Conservation (phyloP, 1,140 invertebrate species). For the Zophobas morio region DNA sequence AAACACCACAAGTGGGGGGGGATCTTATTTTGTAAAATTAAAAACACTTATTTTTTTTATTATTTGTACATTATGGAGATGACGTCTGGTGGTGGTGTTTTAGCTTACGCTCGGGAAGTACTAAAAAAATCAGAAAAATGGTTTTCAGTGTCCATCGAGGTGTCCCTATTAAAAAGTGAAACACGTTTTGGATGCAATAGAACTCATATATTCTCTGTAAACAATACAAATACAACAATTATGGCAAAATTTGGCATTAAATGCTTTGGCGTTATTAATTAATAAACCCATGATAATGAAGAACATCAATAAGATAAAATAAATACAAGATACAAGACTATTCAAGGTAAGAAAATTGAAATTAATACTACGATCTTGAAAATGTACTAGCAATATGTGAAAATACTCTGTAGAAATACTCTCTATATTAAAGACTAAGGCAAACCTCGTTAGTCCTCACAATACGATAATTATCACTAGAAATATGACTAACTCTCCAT, state of each 20-base stretch:
- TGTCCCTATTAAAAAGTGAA: not conserved
- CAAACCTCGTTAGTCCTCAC: constrained; percentile 60
- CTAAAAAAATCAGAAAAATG: too few relatives aligned
- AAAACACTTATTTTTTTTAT: too few relatives aligned
- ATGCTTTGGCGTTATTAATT: constrained; percentile 67
- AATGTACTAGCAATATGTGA: constrained; percentile 60
- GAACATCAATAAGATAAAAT: constrained; percentile 53
- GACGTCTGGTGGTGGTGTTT: too few relatives aligned
- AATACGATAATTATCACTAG: constrained; percentile 63
- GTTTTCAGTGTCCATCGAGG: too few relatives aligned
- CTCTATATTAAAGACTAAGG: constrained; percentile 62
- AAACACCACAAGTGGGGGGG: too few relatives aligned
- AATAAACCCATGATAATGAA: constrained; percentile 56
- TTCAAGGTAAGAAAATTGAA: constrained; percentile 43
- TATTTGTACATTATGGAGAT: too few relatives aligned
- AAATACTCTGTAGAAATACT: constrained; percentile 67
- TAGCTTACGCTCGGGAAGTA: too few relatives aligned
- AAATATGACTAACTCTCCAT: constrained; percentile 63
- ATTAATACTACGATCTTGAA: constrained; percentile 59
- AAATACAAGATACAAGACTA: constrained; percentile 42
- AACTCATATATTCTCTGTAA: constrained; percentile 57
- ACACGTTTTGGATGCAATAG: constrained; percentile 2
- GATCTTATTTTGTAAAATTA: too few relatives aligned
- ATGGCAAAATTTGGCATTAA: constrained; percentile 69
- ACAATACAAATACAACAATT: constrained; percentile 66